These are phyloP conservation scores for Spea hammondii DNA, from an alignment of 2,797 vertebrate species.

Conservation along the genomic window DNA sequence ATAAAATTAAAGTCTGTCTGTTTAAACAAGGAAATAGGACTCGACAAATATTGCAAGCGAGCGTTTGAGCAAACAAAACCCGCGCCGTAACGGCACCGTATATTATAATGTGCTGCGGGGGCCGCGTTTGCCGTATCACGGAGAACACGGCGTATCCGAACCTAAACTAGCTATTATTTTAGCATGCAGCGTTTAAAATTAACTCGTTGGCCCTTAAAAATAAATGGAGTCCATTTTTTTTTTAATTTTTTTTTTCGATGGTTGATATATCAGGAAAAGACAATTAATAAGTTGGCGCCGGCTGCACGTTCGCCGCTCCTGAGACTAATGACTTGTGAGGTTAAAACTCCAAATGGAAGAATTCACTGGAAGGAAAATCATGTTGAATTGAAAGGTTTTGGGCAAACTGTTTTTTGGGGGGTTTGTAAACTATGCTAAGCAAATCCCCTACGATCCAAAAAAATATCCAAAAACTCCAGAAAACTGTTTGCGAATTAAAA, in stretches of 20 bases:
- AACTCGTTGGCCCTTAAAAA: conserved; percentile 50
- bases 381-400: too few relatives aligned
- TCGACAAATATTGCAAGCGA: not conserved
- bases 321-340: conserved; percentile 16
- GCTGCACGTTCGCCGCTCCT: conserved; percentile 8
- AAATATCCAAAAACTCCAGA: too few relatives aligned
- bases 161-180: conserved; percentile 26
- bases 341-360: not conserved
- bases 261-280: conserved; percentile 49
- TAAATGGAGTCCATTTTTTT: conserved; percentile 44
- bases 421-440: too few relatives aligned
- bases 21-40: not conserved
- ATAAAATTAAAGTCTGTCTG: conserved; percentile 10
- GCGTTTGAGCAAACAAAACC: conserved; percentile 1
- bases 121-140: not conserved
- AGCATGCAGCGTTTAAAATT: conserved; percentile 49
- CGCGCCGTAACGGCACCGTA: not conserved
- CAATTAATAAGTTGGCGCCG: conserved; percentile 48
- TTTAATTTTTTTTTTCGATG: conserved; percentile 37
- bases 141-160: not conserved
- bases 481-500: too few relatives aligned
- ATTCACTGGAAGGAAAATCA: too few relatives aligned
- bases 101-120: conserved; percentile 6
- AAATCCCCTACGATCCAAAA: too few relatives aligned
- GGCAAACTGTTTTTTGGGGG: too few relatives aligned